Percentiles rank a stretch among this genome's conserved stretches.
Conservation (phyloP, 2,113 vertebrate genomes). For the Proteles cristata region DNA sequence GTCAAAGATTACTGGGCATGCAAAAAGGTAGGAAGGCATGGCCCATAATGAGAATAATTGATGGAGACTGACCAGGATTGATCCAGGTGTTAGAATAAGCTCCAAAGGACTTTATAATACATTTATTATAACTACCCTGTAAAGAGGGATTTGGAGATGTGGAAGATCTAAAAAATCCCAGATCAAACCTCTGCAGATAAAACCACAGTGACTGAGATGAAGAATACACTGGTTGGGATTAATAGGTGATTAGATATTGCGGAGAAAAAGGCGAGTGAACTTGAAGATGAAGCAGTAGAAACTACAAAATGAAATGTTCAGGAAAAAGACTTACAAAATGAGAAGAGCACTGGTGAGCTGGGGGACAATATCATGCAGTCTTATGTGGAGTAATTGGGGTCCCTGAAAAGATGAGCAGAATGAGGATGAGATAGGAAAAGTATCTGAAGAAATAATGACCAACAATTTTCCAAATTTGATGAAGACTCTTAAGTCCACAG, state of each 20-base stretch:
- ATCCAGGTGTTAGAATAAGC: neutral
- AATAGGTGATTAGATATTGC: neutral
- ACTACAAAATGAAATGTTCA: neutral
- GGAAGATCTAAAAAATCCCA: neutral
- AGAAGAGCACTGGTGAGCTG: neutral
- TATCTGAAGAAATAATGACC: neutral
- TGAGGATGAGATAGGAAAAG: neutral
- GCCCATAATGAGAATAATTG: neutral
- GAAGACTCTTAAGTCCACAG: neutral
- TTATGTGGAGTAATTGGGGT: neutral
- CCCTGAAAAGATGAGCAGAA: neutral
- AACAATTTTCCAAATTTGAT: neutral
- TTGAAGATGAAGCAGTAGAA: neutral
- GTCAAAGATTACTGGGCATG: neutral
- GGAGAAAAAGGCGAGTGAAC: neutral
- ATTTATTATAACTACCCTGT: neutral
- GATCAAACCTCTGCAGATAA: neutral
- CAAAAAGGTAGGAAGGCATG: neutral
- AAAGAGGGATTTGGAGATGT: neutral
- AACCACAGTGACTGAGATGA: neutral
- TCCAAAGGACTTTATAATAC: neutral
- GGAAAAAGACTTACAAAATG: neutral
- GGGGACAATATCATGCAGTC: neutral
- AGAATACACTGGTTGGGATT: neutral
- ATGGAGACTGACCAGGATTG: neutral